A percentile compares a stretch with the other conserved stretches of the same genome.
These are phyloP conservation scores for Eupeodes latifasciatus DNA, from an alignment of 2,888 invertebrate species.

Conservation along the genomic window DNA sequence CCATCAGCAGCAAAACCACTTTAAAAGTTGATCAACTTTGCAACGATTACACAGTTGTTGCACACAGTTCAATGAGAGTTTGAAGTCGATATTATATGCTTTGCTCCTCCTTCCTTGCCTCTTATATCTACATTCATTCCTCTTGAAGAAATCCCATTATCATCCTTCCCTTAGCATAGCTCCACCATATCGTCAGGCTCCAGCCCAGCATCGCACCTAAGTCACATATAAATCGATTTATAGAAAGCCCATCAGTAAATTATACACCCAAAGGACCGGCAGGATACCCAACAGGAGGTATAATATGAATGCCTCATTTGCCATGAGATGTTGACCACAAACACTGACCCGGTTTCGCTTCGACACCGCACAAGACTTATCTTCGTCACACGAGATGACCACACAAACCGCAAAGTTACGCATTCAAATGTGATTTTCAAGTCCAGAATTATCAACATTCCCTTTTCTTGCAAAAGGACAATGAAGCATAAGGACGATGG, in stretches of 20 bases:
- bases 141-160: slow-evolving; percentile 63
- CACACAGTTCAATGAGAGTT: slow-evolving; percentile 52
- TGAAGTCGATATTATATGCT: slow-evolving; percentile 11
- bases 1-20: slow-evolving; percentile 47
- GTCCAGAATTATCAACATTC: background rate
- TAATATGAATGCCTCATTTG: slow-evolving; percentile 62
- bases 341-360: slow-evolving; percentile 74
- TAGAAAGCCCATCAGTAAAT: slow-evolving; percentile 10
- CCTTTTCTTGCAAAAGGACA: background rate
- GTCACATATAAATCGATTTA: slow-evolving; percentile 63
- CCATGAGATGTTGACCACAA: slow-evolving; percentile 69
- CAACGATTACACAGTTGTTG: slow-evolving; percentile 71
- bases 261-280: background rate
- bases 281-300: slow-evolving; percentile 15
- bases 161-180: background rate
- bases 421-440: slow-evolving; percentile 72
- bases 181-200: background rate
- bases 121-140: slow-evolving; percentile 11
- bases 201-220: slow-evolving; percentile 11
- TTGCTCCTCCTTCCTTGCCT: background rate
- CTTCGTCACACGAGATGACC: slow-evolving; percentile 72
- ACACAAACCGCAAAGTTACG: slow-evolving; percentile 70
- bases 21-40: slow-evolving; percentile 74
- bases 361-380: slow-evolving; percentile 68
- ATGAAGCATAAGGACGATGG: background rate